Evolutionary conservation across 2,888 invertebrate species (phyloP).

Genomic region (Tipula unca): DNA sequence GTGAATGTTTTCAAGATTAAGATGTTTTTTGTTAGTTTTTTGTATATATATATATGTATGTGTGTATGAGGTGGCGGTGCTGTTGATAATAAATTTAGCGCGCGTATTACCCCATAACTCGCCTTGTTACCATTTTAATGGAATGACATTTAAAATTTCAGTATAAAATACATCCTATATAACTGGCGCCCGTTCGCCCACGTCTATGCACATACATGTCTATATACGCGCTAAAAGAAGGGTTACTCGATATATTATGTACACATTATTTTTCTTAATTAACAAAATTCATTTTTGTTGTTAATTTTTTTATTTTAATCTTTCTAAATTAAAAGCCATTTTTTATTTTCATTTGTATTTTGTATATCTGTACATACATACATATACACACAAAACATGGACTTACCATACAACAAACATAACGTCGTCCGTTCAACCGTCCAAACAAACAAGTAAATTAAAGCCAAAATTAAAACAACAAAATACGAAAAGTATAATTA

Average conservation of each 20-base stretch:
- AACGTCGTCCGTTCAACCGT: not conserved
- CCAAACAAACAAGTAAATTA: not conserved
- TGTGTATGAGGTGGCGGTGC: no score
- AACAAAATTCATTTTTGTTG: not conserved
- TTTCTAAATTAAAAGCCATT: not conserved
- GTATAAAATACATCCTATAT: no score
- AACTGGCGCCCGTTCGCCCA: not conserved
- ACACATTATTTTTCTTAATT: not conserved
- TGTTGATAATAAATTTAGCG: not conserved
- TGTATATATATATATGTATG: no score
- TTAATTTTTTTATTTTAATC: not conserved
- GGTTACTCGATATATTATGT: not conserved
- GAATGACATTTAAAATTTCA: not conserved
- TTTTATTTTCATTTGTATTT: not conserved
- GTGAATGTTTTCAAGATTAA: not conserved
- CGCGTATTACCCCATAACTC: not conserved
- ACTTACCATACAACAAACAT: not conserved
- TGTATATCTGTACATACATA: not conserved
- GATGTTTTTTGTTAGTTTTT: no score
- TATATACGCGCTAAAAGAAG: no score
- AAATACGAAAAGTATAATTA: not conserved
- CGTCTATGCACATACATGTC: not conserved
- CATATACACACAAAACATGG: not conserved
- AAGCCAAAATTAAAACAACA: not conserved
- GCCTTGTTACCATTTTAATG: no score